These are phyloP conservation scores for Himantopus leucocephalus DNA, from an alignment of 2,113 vertebrate genomes.

Conservation along the genomic window DNA sequence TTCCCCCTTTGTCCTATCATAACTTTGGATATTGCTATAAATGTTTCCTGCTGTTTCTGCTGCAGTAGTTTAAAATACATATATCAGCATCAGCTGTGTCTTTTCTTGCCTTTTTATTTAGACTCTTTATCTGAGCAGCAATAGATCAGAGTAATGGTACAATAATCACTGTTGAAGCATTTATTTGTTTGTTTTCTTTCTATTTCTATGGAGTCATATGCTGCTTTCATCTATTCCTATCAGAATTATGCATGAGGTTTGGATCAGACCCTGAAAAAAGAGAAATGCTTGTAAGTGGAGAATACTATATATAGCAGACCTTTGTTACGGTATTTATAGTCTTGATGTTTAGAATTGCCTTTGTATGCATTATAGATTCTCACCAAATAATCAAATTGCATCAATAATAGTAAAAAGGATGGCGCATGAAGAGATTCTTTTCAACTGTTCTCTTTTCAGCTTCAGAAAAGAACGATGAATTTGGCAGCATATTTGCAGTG, in stretches of 20 bases:
- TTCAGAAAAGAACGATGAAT: background rate
- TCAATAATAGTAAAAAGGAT: background rate
- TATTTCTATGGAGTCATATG: background rate
- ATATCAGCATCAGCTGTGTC: background rate
- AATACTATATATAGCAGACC: background rate
- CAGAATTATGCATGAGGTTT: background rate
- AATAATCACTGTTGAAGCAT: background rate
- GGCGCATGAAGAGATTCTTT: background rate
- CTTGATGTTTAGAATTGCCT: background rate
- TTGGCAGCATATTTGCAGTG: background rate
- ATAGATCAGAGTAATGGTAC: slow-evolving; percentile 25
- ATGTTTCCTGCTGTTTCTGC: slow-evolving; percentile 22
- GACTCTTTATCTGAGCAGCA: background rate
- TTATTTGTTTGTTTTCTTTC: slow-evolving; percentile 45
- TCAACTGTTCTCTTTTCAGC: background rate
- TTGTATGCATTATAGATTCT: background rate
- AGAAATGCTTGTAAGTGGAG: background rate
- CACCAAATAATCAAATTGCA: background rate
- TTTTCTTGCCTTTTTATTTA: slow-evolving; percentile 5
- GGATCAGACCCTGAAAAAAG: background rate
- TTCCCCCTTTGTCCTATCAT: background rate
- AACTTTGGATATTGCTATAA: background rate
- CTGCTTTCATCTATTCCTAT: background rate
- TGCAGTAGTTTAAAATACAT: background rate
- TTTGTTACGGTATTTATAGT: background rate